Percentiles rank a stretch among this genome's conserved stretches.
These are phyloP conservation scores for Rotaria sp. DNA, from an alignment of 2,888 invertebrate genomes.

Conservation along the genomic window DNA sequence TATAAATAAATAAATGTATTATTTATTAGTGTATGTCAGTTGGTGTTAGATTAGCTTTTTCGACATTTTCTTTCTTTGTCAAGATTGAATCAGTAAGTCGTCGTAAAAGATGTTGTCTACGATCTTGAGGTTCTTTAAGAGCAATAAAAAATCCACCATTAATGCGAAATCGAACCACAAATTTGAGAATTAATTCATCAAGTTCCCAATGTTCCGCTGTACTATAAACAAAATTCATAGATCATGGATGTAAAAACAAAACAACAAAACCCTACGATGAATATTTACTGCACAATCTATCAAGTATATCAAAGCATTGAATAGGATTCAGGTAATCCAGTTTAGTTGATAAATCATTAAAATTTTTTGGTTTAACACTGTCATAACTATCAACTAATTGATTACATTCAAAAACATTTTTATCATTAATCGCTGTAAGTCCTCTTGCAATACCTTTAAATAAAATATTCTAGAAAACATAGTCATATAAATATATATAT, in stretches of 20 bases:
- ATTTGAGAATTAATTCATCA: background rate
- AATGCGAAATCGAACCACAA: background rate
- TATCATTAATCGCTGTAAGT: background rate
- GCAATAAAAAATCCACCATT: conserved; percentile 18
- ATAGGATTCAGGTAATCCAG: background rate
- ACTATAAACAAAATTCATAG: background rate
- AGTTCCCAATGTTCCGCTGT: background rate
- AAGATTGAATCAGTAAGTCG: background rate
- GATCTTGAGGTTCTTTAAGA: background rate
- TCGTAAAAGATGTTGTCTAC: background rate
- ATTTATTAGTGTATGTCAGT: background rate
- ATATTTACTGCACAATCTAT: background rate
- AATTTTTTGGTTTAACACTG: background rate
- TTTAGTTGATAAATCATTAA: background rate
- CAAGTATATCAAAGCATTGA: conserved; percentile 16
- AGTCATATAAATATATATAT: background rate
- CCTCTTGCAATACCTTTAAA: background rate
- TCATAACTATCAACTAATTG: background rate
- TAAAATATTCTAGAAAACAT: background rate
- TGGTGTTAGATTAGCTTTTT: background rate
- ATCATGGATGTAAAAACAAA: background rate
- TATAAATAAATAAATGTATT: background rate
- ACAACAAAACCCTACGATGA: background rate
- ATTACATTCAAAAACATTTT: background rate
- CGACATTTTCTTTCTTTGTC: background rate